These are phyloP conservation scores for Lerista edwardsae DNA, from an alignment of 2,797 vertebrate species.

Conservation along the genomic window DNA sequence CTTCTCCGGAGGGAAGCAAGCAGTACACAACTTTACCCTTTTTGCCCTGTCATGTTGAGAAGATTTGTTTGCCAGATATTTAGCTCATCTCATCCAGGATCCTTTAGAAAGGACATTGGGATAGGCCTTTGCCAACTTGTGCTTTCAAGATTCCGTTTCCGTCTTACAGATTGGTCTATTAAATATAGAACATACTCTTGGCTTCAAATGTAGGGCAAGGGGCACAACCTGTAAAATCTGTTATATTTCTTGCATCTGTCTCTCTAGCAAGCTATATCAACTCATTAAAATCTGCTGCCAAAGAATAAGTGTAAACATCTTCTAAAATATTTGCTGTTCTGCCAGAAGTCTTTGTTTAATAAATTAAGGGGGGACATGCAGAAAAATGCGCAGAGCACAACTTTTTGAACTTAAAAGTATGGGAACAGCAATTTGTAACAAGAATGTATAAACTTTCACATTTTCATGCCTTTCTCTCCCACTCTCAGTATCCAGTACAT, in stretches of 20 bases:
- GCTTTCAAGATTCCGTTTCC: not conserved
- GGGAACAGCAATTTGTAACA: not conserved
- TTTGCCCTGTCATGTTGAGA: not conserved
- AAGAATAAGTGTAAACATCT: not conserved
- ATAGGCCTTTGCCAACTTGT: constrained; percentile 5
- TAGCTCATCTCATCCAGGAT: not conserved
- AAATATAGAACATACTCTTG: constrained; percentile 16
- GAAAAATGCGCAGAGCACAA: not conserved
- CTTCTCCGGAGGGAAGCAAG: not conserved
- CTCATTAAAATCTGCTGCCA: not conserved
- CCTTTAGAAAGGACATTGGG: not conserved
- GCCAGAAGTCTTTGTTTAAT: not conserved
- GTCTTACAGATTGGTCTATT: constrained; percentile 9
- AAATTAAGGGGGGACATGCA: not conserved
- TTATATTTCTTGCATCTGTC: not conserved
- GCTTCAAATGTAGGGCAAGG: constrained; percentile 5
- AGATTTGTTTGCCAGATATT: not conserved
- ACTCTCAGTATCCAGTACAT: not conserved
- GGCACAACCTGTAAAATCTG: not conserved
- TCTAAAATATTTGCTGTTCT: not conserved
- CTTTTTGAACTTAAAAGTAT: not conserved
- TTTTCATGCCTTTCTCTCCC: not conserved
- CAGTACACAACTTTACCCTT: not conserved
- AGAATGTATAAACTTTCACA: not conserved
- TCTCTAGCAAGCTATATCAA: not conserved